Evolutionary conservation across 2,888 invertebrate genomes (phyloP).

Genomic region (Hypselothyrea guttata): DNA sequence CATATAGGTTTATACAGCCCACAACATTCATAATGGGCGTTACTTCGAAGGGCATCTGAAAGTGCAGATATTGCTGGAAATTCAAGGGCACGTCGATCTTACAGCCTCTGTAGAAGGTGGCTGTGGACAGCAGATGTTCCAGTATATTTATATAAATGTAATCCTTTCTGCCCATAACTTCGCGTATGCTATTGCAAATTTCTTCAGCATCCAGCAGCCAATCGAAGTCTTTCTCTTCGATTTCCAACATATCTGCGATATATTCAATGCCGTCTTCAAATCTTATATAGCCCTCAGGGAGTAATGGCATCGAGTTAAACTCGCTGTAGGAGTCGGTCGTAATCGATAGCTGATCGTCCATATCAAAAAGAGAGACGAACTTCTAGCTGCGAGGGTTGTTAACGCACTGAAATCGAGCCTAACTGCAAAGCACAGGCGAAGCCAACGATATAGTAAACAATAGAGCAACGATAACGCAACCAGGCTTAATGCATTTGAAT

Average conservation of each 20-base stretch:
- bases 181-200: conserved; percentile 39
- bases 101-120: conserved; percentile 57
- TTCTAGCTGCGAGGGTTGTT: no score
- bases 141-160: conserved; percentile 44
- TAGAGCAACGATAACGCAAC: background rate
- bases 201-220: conserved; percentile 49
- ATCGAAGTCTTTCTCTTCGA: conserved; percentile 39
- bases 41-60: conserved; percentile 48
- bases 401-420: no score
- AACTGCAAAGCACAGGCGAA: no score
- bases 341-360: conserved; percentile 25
- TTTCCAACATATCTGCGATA: conserved; percentile 49
- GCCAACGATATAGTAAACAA: background rate
- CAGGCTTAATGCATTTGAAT: conserved; percentile 15
- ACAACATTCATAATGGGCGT: conserved; percentile 53
- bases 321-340: conserved; percentile 17
- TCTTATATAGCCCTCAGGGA: conserved; percentile 33
- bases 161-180: conserved; percentile 53
- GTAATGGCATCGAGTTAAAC: background rate
- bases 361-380: no score
- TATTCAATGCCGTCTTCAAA: conserved; percentile 60
- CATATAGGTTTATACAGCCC: conserved; percentile 43
- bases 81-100: conserved; percentile 54
- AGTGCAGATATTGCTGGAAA: conserved; percentile 56
- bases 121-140: conserved; percentile 41